Percentiles rank a stretch among this genome's conserved stretches.
Evolutionary conservation across 2,113 vertebrate species (phyloP).

Genomic region (Oriolus oriolus): DNA sequence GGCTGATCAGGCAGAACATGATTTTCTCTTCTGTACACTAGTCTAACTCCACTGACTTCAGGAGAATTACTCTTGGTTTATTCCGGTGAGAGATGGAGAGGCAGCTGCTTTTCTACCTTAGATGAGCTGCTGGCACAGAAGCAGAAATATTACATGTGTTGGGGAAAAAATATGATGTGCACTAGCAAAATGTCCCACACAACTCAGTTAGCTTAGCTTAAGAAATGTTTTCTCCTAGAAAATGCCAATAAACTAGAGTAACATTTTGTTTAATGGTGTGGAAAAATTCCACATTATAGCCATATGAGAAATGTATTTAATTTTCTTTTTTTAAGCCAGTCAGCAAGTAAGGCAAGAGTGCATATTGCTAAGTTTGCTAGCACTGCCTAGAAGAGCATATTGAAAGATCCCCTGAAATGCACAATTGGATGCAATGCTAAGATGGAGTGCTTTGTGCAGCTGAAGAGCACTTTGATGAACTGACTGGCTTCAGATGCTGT

Average conservation of each 20-base stretch:
- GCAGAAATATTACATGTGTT: constrained; percentile 35
- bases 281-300: constrained; percentile 67
- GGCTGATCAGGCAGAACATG: not conserved
- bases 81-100: not conserved
- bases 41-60: not conserved
- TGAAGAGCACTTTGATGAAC: constrained; percentile 50
- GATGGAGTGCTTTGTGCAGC: constrained; percentile 20
- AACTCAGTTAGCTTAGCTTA: constrained; percentile 62
- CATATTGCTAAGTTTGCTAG: constrained; percentile 52
- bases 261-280: constrained; percentile 68
- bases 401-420: constrained; percentile 59
- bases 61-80: not conserved
- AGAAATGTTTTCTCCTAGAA: constrained; percentile 66
- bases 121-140: constrained; percentile 29
- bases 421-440: constrained; percentile 5
- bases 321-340: constrained; percentile 69
- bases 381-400: constrained; percentile 3
- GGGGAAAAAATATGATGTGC: constrained; percentile 17
- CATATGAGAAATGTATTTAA: constrained; percentile 72
- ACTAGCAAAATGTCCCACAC: constrained; percentile 23
- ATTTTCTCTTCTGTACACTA: constrained; percentile 49
- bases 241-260: constrained; percentile 65
- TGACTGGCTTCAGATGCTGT: constrained; percentile 57
- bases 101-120: constrained; percentile 50
- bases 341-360: constrained; percentile 59